A percentile compares a stretch with the other conserved stretches of the same genome.
Evolutionary conservation across 2,113 vertebrate species (phyloP).

Genomic region (Empidonax alnorum): DNA sequence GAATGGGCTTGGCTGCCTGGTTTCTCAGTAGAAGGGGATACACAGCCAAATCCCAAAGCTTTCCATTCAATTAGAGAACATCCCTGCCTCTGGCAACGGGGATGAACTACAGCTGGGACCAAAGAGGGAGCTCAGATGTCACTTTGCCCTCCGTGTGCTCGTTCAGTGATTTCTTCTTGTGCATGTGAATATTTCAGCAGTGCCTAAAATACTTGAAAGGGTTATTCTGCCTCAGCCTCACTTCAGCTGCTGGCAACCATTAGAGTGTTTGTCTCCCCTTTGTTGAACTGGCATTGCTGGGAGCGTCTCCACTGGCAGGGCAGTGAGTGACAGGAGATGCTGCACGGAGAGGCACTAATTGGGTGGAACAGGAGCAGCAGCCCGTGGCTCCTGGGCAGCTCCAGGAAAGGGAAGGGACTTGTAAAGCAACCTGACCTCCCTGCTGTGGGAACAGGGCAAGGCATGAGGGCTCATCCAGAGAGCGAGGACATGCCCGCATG

Average conservation of each 20-base stretch:
- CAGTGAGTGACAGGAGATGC: conserved; percentile 16
- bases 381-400: not conserved
- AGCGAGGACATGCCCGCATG: not conserved
- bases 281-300: conserved; percentile 42
- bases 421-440: not conserved
- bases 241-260: conserved; percentile 43
- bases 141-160: accelerated
- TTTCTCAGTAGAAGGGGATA: not conserved
- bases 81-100: not conserved
- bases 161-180: not conserved
- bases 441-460: not conserved
- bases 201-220: not conserved
- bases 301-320: conserved; percentile 1
- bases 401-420: not conserved
- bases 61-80: conserved; percentile 12
- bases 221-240: not conserved
- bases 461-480: not conserved
- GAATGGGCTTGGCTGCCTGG: not conserved
- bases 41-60: not conserved
- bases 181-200: not conserved
- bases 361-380: not conserved
- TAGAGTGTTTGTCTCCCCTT: conserved; percentile 7
- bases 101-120: not conserved
- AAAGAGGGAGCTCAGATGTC: not conserved
- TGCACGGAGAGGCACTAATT: not conserved